These are phyloP conservation scores for Stichopus horrens DNA, from an alignment of 53 echinoderm and acorn worm species.

Conservation along the genomic window DNA sequence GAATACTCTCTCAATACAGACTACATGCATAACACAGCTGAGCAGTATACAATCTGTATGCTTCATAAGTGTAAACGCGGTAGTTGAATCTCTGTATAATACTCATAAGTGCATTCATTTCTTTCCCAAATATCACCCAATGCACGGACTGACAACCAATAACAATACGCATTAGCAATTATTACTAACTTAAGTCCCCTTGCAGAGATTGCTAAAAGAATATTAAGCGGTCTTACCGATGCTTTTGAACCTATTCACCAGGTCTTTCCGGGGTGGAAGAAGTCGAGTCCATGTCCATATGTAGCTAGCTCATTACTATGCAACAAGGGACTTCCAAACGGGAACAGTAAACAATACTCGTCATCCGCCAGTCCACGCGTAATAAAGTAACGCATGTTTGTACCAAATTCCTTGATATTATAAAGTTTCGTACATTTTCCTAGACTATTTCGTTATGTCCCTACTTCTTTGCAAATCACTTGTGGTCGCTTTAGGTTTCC, in stretches of 20 bases:
- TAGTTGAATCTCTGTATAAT: conserved; percentile 14
- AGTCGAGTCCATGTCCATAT: conserved; percentile 46
- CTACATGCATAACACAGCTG: neutral
- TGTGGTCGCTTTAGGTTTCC: neutral
- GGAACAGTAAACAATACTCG: conserved; percentile 46
- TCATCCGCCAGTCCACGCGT: conserved; percentile 38
- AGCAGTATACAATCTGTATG: neutral
- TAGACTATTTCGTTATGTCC: neutral
- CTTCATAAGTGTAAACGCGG: conserved; percentile 6
- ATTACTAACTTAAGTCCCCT: neutral
- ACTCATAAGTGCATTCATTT: conserved; percentile 10
- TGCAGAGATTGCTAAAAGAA: conserved; percentile 2
- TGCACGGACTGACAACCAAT: conserved; percentile 26
- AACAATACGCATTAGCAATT: neutral
- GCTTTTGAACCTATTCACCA: conserved; percentile 40
- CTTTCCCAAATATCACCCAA: conserved; percentile 18
- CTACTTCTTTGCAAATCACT: neutral
- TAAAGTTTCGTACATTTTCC: neutral
- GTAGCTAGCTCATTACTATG: conserved; percentile 53
- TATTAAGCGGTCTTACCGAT: conserved; percentile 37
- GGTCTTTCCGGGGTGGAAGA: conserved; percentile 49
- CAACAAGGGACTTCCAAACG: conserved; percentile 51
- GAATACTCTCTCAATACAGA: neutral
- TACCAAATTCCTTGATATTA: neutral
- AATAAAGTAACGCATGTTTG: conserved; percentile 23